A percentile compares a stretch with the other conserved stretches of the same genome.
phyloP scores from a whole-genome alignment of 1,140 invertebrate genomes.

The Harlomillsia oculata region DNA sequence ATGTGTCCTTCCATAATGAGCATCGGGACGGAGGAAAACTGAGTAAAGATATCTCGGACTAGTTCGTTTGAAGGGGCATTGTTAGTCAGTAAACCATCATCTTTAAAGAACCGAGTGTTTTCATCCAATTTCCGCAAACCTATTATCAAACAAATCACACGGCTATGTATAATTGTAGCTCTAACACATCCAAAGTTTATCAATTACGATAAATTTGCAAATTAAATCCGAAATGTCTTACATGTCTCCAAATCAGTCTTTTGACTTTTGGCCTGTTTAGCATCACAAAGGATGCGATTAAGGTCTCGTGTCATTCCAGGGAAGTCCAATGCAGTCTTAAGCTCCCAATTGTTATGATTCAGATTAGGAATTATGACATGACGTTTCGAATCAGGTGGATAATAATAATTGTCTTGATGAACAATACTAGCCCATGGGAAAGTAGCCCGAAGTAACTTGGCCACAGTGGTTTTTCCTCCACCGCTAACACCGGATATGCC shows the following conservation, averaged over 20 bases:
- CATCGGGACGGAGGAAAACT: conserved; percentile 38
- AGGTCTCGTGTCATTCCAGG: conserved; percentile 55
- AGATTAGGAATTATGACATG: conserved; percentile 55
- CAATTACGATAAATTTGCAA: no score
- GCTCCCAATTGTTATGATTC: conserved; percentile 68
- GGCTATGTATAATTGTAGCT: no score
- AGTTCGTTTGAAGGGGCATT: no score
- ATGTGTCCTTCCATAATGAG: conserved; percentile 67
- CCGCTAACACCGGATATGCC: conserved; percentile 67
- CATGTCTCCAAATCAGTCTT: no score
- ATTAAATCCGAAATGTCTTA: no score
- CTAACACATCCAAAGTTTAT: no score
- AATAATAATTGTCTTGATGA: conserved; percentile 69
- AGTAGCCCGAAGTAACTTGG: conserved; percentile 38
- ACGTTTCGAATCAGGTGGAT: conserved; percentile 53
- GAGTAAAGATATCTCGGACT: no score
- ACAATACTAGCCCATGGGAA: conserved; percentile 50
- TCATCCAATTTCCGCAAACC: no score
- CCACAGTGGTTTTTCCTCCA: conserved; percentile 67
- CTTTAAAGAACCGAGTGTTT: no score
- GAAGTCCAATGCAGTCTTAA: conserved; percentile 63
- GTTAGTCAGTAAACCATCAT: no score
- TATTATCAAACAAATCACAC: no score
- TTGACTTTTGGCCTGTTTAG: background rate
- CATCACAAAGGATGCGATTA: conserved; percentile 15